phyloP scores from a whole-genome alignment of 2,113 vertebrate genomes.

The Chauna torquata region DNA sequence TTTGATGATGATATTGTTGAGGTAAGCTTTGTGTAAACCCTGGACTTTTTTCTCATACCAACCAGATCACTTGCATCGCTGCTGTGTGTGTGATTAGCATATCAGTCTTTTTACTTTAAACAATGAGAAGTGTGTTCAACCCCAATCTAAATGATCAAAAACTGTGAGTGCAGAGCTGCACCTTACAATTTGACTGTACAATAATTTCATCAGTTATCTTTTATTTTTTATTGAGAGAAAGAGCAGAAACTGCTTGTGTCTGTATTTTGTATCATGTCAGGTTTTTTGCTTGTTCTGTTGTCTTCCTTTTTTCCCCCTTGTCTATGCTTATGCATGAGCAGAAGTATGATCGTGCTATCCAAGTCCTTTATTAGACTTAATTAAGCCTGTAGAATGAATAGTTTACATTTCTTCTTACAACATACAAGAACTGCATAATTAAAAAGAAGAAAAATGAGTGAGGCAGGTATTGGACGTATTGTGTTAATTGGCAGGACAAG shows the following conservation, averaged over 20 bases:
- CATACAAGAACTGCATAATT: not conserved
- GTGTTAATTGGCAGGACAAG: not conserved
- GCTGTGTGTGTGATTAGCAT: too few relatives aligned
- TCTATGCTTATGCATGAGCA: not conserved
- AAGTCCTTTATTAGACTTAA: not conserved
- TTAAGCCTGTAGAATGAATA: not conserved
- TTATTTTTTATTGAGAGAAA: not conserved
- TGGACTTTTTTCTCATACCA: not conserved
- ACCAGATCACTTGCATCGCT: rapidly evolving
- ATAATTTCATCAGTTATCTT: not conserved
- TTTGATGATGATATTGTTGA: slow-evolving; percentile 89
- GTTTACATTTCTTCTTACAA: not conserved
- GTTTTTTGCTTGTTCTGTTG: not conserved
- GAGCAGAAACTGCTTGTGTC: not conserved
- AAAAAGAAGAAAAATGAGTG: not conserved
- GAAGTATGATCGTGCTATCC: not conserved
- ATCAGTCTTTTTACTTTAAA: too few relatives aligned
- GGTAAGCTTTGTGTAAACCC: slow-evolving; percentile 69
- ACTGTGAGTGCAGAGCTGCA: not conserved
- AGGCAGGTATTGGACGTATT: not conserved
- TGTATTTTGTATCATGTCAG: not conserved
- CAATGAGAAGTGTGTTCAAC: not conserved
- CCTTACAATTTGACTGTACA: not conserved
- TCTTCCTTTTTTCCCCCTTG: not conserved
- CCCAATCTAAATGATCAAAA: not conserved